These are phyloP conservation scores for Leptogaster cylindrica DNA, from an alignment of 2,888 invertebrate species.

Conservation along the genomic window DNA sequence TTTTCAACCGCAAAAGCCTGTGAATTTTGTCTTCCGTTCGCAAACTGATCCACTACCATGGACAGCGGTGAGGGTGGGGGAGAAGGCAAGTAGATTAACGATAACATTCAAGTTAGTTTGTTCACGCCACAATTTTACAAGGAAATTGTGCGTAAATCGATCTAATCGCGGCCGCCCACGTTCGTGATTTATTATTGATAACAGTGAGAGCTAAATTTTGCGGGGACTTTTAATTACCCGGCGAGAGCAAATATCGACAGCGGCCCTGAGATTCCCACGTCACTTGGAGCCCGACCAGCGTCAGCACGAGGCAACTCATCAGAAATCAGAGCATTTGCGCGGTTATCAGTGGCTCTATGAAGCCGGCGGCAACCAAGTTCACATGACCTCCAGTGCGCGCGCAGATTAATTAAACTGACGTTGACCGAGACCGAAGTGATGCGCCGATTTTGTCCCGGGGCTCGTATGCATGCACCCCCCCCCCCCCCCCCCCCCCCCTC, in stretches of 20 bases:
- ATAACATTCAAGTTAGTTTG: no score
- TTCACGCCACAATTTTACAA: no score
- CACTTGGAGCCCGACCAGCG: constrained; percentile 9
- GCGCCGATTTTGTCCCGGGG: constrained; percentile 30
- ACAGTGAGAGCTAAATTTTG: not conserved
- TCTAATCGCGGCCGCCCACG: constrained; percentile 16
- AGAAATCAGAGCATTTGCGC: constrained; percentile 24
- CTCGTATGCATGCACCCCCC: no score
- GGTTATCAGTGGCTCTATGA: constrained; percentile 22
- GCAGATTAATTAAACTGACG: constrained; percentile 38
- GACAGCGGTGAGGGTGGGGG: no score
- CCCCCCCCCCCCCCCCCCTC: not conserved
- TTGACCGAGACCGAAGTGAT: constrained; percentile 34
- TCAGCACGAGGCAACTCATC: constrained; percentile 9
- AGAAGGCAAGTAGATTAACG: no score
- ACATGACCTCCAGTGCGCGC: constrained; percentile 33
- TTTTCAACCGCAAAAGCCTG: no score
- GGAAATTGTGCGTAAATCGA: constrained; percentile 20
- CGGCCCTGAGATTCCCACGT: constrained; percentile 19
- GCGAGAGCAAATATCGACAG: not conserved
- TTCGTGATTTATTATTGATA: constrained; percentile 22
- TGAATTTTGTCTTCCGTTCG: not conserved
- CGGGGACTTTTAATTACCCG: constrained; percentile 17
- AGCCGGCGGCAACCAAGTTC: constrained; percentile 34
- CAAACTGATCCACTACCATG: no score